phyloP scores from a whole-genome alignment of 1,140 invertebrate species.

The Lithobius niger region DNA sequence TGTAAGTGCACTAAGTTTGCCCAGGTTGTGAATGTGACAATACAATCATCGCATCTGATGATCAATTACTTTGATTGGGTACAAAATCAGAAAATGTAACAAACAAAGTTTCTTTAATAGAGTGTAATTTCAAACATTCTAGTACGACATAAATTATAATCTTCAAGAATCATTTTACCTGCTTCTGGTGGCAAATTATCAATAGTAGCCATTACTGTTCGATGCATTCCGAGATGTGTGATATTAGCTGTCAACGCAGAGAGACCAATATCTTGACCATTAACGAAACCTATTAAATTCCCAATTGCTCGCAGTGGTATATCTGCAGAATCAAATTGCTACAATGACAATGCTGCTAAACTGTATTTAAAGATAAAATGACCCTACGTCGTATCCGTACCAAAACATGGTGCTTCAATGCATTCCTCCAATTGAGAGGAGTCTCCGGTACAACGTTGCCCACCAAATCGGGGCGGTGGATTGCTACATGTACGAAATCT shows the following conservation, averaged over 20 bases:
- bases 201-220: conserved; percentile 13
- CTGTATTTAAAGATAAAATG: too few species aligned
- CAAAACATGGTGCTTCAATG: conserved; percentile 13
- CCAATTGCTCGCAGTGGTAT: conserved; percentile 12
- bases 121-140: too few species aligned
- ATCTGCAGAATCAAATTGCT: not conserved
- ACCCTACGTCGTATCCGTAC: too few species aligned
- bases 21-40: too few species aligned
- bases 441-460: conserved; percentile 27
- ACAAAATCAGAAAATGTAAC: conserved; percentile 4
- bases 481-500: conserved; percentile 30
- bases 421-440: conserved; percentile 29
- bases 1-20: too few species aligned
- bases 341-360: not conserved
- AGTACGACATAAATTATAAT: not conserved
- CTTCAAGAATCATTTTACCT: not conserved
- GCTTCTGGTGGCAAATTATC: conserved; percentile 15
- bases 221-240: conserved; percentile 11
- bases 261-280: conserved; percentile 18
- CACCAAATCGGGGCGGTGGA: conserved; percentile 21
- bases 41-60: conserved; percentile 15
- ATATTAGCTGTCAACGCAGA: conserved; percentile 13
- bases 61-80: conserved; percentile 6
- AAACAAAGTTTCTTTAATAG: not conserved
- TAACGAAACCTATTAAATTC: conserved; percentile 16